Evolutionary conservation across 1,140 invertebrate species (phyloP), one percentile per base, ranked within the genome.

Genomic region (Orius laevigatus): DNA sequence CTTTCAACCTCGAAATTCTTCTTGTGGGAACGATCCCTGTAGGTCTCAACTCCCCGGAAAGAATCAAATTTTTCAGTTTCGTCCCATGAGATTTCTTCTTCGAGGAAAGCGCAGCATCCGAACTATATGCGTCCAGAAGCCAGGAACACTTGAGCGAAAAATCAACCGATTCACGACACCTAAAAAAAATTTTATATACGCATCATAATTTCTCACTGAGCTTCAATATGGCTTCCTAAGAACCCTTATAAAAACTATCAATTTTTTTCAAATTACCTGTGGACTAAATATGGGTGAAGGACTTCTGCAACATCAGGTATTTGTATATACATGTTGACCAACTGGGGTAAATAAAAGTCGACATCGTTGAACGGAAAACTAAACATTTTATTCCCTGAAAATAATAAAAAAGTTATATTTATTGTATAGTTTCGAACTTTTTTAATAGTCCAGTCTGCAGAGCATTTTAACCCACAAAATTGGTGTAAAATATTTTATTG

Each of bases 241-340:
- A 25, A 25, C 25, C 8, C 25, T 25, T 25, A 25, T 25, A 25
- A 25, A 25, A 25, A n/a, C n/a, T n/a, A n/a, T n/a, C n/a, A n/a
- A n/a, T n/a, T n/a, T 25, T 25, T 25, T 25, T 25, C 3, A 25
- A 25, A 62, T 70, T 66, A 86, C 83, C 84, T 79, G 69, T 91
- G 74, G 52, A 95, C 77, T 57, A 98, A 72, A 72, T 98, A 98
- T 39, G 91, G 88, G 73, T 94, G 87, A 48, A 91, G 75, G 49
- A 83, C 84, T 69, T 97, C 92, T 41, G 92, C 92, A 49, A 97
- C 78, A 61, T 97, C 92, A 56, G 82, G 81, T 76, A 95, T 92
- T 66, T 97, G 91, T 68, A 97, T 89, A 61, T 96, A 98, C 87
- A 98, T 93, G 58, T 90, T 92, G 55, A 97, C 82, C 58, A 98